Evolutionary conservation across 2,113 vertebrate species (phyloP).

Genomic region (Galemys pyrenaicus): DNA sequence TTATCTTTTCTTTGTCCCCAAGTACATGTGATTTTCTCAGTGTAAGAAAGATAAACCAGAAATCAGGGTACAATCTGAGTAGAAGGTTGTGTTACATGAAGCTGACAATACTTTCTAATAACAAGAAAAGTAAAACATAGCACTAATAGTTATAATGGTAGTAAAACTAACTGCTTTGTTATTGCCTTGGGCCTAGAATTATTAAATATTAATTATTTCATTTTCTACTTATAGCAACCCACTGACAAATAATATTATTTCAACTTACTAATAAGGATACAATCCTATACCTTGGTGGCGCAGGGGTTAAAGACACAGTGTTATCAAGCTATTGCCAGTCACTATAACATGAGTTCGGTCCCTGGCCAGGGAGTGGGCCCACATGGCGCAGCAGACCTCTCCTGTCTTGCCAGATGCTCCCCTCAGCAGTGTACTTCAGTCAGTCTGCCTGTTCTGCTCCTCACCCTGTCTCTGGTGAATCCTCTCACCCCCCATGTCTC

Average conservation of each 20-base stretch:
- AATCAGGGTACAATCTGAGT: not conserved
- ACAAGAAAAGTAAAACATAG: not conserved
- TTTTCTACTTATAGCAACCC: not conserved
- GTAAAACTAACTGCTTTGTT: not conserved
- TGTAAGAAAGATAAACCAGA: constrained; percentile 10
- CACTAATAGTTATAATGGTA: not conserved
- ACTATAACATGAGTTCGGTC: too few species aligned
- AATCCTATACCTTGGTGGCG: too few species aligned
- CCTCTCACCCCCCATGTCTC: too few species aligned
- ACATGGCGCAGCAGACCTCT: too few species aligned
- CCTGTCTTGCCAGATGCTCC: too few species aligned
- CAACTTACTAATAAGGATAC: not conserved
- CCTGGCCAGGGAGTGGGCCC: too few species aligned
- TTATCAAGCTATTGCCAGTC: too few species aligned
- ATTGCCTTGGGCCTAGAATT: not conserved
- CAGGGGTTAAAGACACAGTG: too few species aligned
- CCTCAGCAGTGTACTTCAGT: too few species aligned
- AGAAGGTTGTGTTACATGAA: not conserved
- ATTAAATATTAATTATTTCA: constrained; percentile 14
- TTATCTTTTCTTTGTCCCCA: not conserved
- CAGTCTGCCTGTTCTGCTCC: too few species aligned
- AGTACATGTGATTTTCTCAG: not conserved
- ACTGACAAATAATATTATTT: not conserved
- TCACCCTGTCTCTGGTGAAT: too few species aligned
- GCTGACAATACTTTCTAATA: not conserved